These are phyloP conservation scores for Hippocampus barbouri DNA, from an alignment of 2,113 vertebrate species.

Conservation along the genomic window DNA sequence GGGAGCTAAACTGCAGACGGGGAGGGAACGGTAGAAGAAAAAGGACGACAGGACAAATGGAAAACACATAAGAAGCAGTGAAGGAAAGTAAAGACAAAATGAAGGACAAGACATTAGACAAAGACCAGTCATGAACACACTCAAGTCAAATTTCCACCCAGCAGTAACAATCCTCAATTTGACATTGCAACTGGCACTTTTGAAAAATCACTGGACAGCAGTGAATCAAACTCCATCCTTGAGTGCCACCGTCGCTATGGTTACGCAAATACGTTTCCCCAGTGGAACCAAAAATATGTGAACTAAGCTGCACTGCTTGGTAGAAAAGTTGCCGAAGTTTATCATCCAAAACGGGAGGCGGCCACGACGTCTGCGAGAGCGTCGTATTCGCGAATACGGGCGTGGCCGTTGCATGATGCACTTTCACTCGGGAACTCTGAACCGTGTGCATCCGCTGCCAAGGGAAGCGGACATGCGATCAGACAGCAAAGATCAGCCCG, in stretches of 20 bases:
- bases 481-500: conserved; percentile 49
- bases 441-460: conserved; percentile 59
- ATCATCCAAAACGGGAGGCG: conserved; percentile 35
- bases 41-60: conserved; percentile 36
- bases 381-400: conserved; percentile 36
- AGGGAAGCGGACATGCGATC: conserved; percentile 67
- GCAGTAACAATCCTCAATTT: neutral
- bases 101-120: conserved; percentile 52
- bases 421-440: conserved; percentile 38
- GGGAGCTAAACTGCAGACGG: conserved; percentile 86
- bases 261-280: neutral
- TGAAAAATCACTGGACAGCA: neutral
- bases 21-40: conserved; percentile 57
- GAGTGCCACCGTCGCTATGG: neutral
- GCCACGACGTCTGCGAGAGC: conserved; percentile 25
- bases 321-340: conserved; percentile 9
- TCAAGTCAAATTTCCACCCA: conserved; percentile 8
- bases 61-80: conserved; percentile 45
- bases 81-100: conserved; percentile 44
- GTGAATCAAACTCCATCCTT: neutral
- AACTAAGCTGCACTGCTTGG: neutral
- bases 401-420: conserved; percentile 63
- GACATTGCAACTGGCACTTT: neutral
- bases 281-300: neutral
- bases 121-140: conserved; percentile 31